Evolutionary conservation across 1,140 invertebrate species (phyloP).

Genomic region (Apolygus lucorum): DNA sequence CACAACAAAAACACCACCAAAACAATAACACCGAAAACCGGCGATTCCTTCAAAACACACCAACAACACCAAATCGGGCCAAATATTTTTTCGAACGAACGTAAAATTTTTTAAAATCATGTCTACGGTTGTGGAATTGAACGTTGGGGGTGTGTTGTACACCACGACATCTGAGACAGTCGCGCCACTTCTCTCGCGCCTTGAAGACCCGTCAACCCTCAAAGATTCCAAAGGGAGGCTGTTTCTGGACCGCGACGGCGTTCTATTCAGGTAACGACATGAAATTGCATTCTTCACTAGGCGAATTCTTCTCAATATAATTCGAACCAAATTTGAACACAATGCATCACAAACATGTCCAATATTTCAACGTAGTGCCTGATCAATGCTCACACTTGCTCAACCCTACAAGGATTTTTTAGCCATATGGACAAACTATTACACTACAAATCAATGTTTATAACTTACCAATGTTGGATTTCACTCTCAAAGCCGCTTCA

Average conservation of each 20-base stretch:
- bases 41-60: neutral
- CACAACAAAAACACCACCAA: neutral
- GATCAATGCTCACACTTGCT: too few relatives aligned
- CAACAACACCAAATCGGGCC: neutral
- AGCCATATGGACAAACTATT: too few relatives aligned
- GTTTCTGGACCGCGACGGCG: slow-evolving; percentile 95
- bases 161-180: slow-evolving; percentile 72
- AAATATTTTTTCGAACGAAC: neutral
- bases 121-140: slow-evolving; percentile 68
- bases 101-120: neutral
- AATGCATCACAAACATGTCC: too few relatives aligned
- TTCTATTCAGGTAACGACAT: slow-evolving; percentile 88
- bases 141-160: slow-evolving; percentile 86
- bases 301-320: too few relatives aligned
- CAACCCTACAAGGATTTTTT: too few relatives aligned
- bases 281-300: too few relatives aligned
- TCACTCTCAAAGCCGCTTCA: too few relatives aligned
- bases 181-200: slow-evolving; percentile 59
- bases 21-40: neutral
- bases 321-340: too few relatives aligned
- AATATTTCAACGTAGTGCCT: too few relatives aligned
- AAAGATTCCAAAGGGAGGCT: slow-evolving; percentile 83
- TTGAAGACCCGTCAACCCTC: slow-evolving; percentile 50
- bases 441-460: too few relatives aligned
- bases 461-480: too few relatives aligned